These are phyloP conservation scores for Teinopalpus imperialis DNA, from an alignment of 2,888 invertebrate genomes.

Conservation along the genomic window DNA sequence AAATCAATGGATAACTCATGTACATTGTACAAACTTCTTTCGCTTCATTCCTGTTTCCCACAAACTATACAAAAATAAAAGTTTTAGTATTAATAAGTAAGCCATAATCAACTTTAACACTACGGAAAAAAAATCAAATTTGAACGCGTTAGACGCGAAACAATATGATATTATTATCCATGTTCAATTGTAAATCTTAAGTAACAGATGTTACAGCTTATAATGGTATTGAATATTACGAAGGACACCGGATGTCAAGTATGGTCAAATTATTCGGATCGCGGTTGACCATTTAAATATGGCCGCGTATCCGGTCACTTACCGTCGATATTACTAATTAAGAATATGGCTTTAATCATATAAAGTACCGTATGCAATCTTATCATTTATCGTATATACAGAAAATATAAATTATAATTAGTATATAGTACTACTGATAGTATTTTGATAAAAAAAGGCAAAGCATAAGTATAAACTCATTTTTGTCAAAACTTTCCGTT, in stretches of 20 bases:
- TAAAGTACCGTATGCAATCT: not conserved
- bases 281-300: slow-evolving; percentile 66
- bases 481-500: no score
- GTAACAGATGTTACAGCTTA: slow-evolving; percentile 29
- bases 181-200: slow-evolving; percentile 38
- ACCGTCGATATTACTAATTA: slow-evolving; percentile 44
- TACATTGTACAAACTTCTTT: slow-evolving; percentile 34
- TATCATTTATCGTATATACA: no score
- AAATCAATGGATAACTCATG: slow-evolving; percentile 25
- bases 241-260: slow-evolving; percentile 65
- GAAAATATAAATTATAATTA: no score
- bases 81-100: slow-evolving; percentile 30
- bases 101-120: slow-evolving; percentile 28
- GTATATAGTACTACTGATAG: no score
- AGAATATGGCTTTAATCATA: slow-evolving; percentile 22
- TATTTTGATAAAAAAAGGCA: no score
- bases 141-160: not conserved
- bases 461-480: no score
- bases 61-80: slow-evolving; percentile 39
- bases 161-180: slow-evolving; percentile 12
- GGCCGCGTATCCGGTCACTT: slow-evolving; percentile 58
- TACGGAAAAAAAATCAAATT: not conserved
- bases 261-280: slow-evolving; percentile 66
- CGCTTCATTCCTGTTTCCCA: slow-evolving; percentile 60
- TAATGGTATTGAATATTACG: slow-evolving; percentile 31